Evolutionary conservation across 2,113 vertebrate genomes (phyloP), one percentile per base, ranked within the genome.

Genomic region (Bubo scandiacus): DNA sequence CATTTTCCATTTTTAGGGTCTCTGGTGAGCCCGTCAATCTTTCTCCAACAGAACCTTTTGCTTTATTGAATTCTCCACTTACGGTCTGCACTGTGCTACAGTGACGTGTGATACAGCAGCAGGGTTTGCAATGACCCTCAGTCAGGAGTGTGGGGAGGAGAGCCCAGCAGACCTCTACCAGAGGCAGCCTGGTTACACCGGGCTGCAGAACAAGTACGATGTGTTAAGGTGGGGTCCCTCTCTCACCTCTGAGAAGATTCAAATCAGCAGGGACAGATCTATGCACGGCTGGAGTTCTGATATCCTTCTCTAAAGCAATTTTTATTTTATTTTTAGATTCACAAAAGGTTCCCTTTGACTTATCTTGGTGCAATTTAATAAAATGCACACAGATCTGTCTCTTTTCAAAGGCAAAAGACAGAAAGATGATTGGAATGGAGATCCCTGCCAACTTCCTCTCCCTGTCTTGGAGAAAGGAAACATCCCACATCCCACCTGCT

Each of bases 111-210:
- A 21, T 6, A 26, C 2, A 12, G 54, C n/a, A 58, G 36, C 36
- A 45, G 47, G 20, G 38, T 51, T 73, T 5, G 1, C n/a, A 17
- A 10, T 4, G 51, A 67, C 14, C 21, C 65, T 88, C 34, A 0
- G 0, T 21, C 1, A 3, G 58, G 34, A 58, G 1, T 2, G 2
- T 0, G 0, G 14, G 25, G 47, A 58, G 32, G 7, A 81, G 32
- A 83, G 7, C 21, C 25, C 34, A 58, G 40, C 15, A 65, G 30
- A 57, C 21, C 16, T 4, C 5, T 45, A 19, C 7, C 8, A 18
- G 42, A 16, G 43, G 21, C 52, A 87, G 26, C 42, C 36, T 14
- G 16, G 20, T 29, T 67, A 19, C 7, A 32, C 26, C 1, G 0
- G 22, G 15, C 40, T 82, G 67, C 36, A 38, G 65, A 43, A 61